Percentiles rank a stretch among this genome's conserved stretches.
Evolutionary conservation across 2,888 invertebrate species (phyloP).

Genomic region (Nomada lathburiana): DNA sequence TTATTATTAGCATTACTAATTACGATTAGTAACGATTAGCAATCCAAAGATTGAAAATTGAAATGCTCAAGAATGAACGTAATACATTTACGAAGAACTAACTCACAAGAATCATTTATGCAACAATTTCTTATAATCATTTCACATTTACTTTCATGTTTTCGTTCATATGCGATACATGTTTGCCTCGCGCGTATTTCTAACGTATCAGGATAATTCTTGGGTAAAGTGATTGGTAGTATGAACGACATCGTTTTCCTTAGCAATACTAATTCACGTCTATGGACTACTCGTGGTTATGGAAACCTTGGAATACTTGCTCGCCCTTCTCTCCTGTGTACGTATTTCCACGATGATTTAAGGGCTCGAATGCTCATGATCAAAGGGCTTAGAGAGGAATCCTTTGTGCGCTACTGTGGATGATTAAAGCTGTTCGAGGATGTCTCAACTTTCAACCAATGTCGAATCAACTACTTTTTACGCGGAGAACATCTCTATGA

Average conservation of each 20-base stretch:
- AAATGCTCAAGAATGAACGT: no score
- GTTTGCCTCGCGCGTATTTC: neutral
- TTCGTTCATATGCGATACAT: neutral
- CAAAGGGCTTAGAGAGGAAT: constrained; percentile 39
- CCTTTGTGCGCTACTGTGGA: constrained; percentile 41
- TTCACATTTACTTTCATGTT: no score
- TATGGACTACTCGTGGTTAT: neutral
- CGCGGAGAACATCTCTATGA: constrained; percentile 1
- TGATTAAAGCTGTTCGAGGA: constrained; percentile 41
- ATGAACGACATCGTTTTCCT: constrained; percentile 25
- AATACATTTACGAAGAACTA: neutral
- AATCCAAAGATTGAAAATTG: no score
- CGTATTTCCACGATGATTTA: constrained; percentile 38
- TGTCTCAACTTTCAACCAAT: constrained; percentile 27
- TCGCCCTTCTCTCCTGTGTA: neutral
- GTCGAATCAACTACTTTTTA: neutral
- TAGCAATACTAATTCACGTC: constrained; percentile 29
- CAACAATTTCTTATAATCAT: neutral
- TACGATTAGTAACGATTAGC: no score
- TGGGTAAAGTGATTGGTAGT: no score
- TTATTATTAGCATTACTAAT: no score
- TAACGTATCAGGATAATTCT: no score
- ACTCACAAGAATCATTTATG: neutral
- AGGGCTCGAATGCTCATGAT: constrained; percentile 47
- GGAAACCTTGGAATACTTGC: constrained; percentile 16